Percentiles rank a stretch among this genome's conserved stretches.
Evolutionary conservation across 2,113 vertebrate genomes (phyloP).

Genomic region (Symphodus melops): DNA sequence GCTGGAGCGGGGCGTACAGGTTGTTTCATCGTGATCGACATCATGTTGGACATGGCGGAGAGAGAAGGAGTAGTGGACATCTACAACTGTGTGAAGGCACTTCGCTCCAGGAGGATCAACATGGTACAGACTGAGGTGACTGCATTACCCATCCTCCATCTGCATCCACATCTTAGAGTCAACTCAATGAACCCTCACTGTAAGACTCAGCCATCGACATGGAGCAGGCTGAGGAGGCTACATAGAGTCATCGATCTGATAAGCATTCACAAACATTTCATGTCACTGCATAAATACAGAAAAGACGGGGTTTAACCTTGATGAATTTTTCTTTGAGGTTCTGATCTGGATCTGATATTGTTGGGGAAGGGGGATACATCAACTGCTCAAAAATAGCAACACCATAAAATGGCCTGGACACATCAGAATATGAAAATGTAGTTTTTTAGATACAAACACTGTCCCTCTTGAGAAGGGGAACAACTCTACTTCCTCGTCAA

Average conservation of each 20-base stretch:
- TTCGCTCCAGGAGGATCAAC: slow-evolving; percentile 97
- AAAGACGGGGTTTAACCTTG: neutral
- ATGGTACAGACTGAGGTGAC: slow-evolving; percentile 99
- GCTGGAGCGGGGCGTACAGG: slow-evolving; percentile 97
- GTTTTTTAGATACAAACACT: no score
- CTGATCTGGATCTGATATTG: no score
- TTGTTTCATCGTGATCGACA: slow-evolving; percentile 98
- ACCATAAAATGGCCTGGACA: no score
- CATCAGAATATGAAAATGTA: no score
- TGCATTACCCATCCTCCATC: slow-evolving; percentile 83
- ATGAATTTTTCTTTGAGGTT: no score
- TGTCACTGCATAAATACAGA: neutral
- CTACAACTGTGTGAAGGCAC: slow-evolving; percentile 99
- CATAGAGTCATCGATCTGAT: slow-evolving; percentile 5
- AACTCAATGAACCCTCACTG: slow-evolving; percentile 2
- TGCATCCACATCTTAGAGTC: slow-evolving; percentile 64
- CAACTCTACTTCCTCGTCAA: neutral
- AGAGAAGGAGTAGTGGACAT: slow-evolving; percentile 98
- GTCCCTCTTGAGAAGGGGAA: no score
- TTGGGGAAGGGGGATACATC: no score
- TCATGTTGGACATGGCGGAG: slow-evolving; percentile 99
- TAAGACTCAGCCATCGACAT: slow-evolving; percentile 30
- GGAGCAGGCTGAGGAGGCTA: slow-evolving; percentile 36
- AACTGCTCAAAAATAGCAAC: no score
- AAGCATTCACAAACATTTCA: slow-evolving; percentile 33